Evolutionary conservation across 2,113 vertebrate species (phyloP).

Genomic region (Dinomys branickii): DNA sequence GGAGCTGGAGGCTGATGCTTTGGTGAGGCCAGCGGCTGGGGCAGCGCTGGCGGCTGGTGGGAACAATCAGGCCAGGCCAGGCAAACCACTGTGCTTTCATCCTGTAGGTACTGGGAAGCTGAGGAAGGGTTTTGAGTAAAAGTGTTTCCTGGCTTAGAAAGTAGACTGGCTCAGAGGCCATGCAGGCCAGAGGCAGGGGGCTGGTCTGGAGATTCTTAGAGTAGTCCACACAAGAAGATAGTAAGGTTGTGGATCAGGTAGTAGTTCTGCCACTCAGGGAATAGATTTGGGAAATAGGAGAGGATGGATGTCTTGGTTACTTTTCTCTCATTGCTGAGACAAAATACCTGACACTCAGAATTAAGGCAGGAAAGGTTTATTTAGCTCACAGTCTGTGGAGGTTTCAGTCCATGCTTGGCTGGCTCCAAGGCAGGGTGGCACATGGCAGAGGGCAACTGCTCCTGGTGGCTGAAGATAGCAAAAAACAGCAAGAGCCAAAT

Average conservation of each 20-base stretch:
- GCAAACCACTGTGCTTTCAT: background rate
- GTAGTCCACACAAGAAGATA: background rate
- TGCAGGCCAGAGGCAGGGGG: background rate
- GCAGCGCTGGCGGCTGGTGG: too few species aligned
- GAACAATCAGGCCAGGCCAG: background rate
- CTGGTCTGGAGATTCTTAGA: background rate
- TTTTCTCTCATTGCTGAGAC: too few species aligned
- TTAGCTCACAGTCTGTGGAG: too few species aligned
- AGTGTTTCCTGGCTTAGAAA: background rate
- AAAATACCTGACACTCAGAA: too few species aligned
- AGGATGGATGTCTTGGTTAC: too few species aligned
- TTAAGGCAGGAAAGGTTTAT: too few species aligned
- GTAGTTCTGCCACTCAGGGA: background rate
- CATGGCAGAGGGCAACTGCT: too few species aligned
- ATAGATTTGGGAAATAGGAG: background rate
- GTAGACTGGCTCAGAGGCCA: background rate
- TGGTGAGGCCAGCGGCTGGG: background rate
- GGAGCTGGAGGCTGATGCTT: background rate
- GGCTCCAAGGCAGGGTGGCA: too few species aligned
- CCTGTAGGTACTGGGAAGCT: background rate
- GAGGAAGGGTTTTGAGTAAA: background rate
- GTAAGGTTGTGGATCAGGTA: background rate
- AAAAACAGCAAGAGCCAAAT: too few species aligned
- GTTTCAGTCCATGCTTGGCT: too few species aligned
- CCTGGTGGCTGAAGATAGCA: too few species aligned